Evolutionary conservation across 2,888 invertebrate genomes (phyloP), one percentile per base, ranked within the genome.

Genomic region (Callosobruchus maculatus): DNA sequence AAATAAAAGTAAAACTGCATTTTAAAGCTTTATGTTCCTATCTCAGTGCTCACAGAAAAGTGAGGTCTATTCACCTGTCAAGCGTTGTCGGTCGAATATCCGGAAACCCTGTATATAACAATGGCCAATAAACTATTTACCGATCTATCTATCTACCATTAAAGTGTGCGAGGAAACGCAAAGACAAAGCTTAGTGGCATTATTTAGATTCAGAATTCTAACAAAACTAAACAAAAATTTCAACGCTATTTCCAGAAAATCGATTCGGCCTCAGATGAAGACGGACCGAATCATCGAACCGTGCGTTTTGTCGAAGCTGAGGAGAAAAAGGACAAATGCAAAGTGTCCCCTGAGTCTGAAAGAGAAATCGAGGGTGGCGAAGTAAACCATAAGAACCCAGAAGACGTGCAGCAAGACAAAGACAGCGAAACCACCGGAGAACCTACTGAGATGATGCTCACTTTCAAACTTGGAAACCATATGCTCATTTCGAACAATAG

Each of bases 231-330:
- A n/a, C n/a, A n/a, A n/a, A n/a, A n/a, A n/a, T n/a, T 4, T 26
- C 26, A 26, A 26, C 7, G 3, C 7, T 74, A 74, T 68, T 80
- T 79, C n/a, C 74, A 83, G 83, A 79, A 77, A 72, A 76, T 78
- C 2, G 85, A 86, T 71, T 82, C 83, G 9, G 83, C 85, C 0
- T 86, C 87, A 31, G 91, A 91, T 77, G 91, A 91, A 89, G 89
- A 4, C 70, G 72, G 73, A 22, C 74, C 73, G 18, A 78, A 72
- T 69, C 88, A 87, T 77, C 89, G 93, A 68, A 92, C 92, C 0
- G 93, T 93, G 3, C 90, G 93, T 21, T 93, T 93, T 84, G 89
- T 90, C 9, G 93, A 93, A 79, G 80, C 84, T 7, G 81, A 83
- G 72, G 83, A 82, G 22, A 81, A 82, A 74, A 79, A 84, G 5